Evolutionary conservation across 2,113 vertebrate genomes (phyloP).

Genomic region (Eretmochelys imbricata): DNA sequence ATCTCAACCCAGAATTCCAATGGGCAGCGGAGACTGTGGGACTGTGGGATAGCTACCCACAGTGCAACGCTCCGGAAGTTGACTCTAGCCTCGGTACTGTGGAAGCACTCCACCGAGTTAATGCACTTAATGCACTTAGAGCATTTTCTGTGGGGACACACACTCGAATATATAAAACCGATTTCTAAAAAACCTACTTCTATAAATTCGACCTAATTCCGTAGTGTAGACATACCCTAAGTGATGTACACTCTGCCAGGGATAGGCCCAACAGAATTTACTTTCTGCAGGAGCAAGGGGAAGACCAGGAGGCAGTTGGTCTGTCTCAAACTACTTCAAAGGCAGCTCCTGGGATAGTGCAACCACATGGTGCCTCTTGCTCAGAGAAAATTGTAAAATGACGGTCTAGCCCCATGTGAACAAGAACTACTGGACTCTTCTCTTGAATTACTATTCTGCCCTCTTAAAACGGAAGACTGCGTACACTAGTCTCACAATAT

Average conservation of each 20-base stretch:
- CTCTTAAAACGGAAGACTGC: neutral
- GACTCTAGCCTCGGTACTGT: too few species aligned
- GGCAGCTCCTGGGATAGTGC: neutral
- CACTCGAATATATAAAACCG: too few species aligned
- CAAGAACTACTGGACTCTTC: neutral
- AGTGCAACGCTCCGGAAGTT: too few species aligned
- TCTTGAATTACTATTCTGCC: neutral
- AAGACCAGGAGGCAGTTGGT: fast-evolving
- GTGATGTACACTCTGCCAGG: neutral
- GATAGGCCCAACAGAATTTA: neutral
- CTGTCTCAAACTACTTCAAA: neutral
- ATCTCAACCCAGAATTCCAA: too few species aligned
- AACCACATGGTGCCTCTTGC: neutral
- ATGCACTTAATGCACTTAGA: too few species aligned
- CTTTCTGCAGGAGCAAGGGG: neutral
- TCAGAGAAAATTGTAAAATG: neutral
- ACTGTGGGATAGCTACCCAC: too few species aligned
- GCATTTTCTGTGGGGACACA: too few species aligned
- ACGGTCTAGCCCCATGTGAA: neutral
- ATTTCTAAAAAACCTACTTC: too few species aligned
- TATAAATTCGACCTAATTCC: too few species aligned
- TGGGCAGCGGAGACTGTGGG: too few species aligned
- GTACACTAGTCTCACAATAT: neutral
- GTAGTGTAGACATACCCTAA: too few species aligned
- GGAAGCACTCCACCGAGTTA: too few species aligned